A percentile compares a stretch with the other conserved stretches of the same genome.
Evolutionary conservation across 92 coral and sea anemone species (phyloP).

Genomic region (Porites cylindrica): DNA sequence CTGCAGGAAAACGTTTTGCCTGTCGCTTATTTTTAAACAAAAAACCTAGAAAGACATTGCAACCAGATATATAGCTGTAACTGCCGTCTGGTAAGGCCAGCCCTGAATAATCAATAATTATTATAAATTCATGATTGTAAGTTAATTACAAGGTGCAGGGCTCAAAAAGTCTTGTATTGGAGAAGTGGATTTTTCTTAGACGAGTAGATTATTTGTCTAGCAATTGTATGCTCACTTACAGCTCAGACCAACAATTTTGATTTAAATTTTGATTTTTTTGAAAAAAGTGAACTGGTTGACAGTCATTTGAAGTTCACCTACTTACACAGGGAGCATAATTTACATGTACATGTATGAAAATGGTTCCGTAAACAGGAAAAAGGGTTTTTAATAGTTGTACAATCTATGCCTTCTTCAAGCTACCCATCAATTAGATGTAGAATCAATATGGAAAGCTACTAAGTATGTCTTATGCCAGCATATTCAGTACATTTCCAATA

Average conservation of each 20-base stretch:
- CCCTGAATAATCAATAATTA: too few species aligned
- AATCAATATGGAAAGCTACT: too few species aligned
- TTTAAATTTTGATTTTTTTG: conserved; percentile 13
- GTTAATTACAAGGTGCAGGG: too few species aligned
- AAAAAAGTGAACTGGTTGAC: conserved; percentile 23
- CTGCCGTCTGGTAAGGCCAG: too few species aligned
- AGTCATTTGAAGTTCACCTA: conserved; percentile 22
- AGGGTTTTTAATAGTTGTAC: conserved; percentile 2
- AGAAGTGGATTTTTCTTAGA: conserved; percentile 17
- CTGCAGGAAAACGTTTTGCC: too few species aligned
- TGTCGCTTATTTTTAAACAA: too few species aligned
- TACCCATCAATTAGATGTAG: too few species aligned
- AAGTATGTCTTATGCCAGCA: too few species aligned
- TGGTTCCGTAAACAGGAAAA: conserved; percentile 24
- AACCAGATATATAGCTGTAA: too few species aligned
- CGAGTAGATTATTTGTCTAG: conserved; percentile 11
- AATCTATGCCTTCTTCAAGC: conserved; percentile 1
- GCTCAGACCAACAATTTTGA: conserved; percentile 30
- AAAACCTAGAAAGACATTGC: too few species aligned
- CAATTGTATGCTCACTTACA: conserved; percentile 29
- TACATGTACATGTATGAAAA: conserved; percentile 28
- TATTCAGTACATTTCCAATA: too few species aligned
- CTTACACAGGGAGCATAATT: conserved; percentile 21
- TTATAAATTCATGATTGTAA: too few species aligned
- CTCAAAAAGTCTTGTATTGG: conserved; percentile 1